These are phyloP conservation scores for Hippopotamus amphibius DNA, from an alignment of 2,113 vertebrate species.

Conservation along the genomic window DNA sequence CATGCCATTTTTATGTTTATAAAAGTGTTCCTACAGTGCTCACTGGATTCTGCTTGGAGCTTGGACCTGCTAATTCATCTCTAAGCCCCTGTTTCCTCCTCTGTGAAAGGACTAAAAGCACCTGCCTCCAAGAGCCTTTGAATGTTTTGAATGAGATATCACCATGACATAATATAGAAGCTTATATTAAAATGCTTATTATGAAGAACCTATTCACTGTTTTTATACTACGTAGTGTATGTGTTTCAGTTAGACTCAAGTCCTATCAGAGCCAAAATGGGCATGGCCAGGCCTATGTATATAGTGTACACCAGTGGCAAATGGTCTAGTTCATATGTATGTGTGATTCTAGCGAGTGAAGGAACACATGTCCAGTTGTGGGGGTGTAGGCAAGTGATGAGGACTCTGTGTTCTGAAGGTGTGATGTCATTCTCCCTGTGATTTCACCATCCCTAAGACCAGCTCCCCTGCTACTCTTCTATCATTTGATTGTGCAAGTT, in stretches of 20 bases:
- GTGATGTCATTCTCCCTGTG: background rate
- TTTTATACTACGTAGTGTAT: background rate
- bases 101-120: background rate
- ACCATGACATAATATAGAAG: background rate
- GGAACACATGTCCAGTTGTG: background rate
- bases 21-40: background rate
- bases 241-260: background rate
- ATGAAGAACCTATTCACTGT: too few species aligned
- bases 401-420: background rate
- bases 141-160: background rate
- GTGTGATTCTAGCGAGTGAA: background rate
- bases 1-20: background rate
- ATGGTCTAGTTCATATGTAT: accelerated
- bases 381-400: background rate
- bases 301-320: accelerated
- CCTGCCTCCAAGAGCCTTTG: background rate
- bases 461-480: background rate
- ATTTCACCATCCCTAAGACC: too few species aligned
- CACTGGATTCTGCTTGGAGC: background rate
- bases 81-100: background rate
- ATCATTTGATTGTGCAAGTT: background rate
- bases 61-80: background rate
- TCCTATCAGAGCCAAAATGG: background rate
- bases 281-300: background rate
- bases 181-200: background rate